phyloP scores from a whole-genome alignment of 1,140 invertebrate genomes.

The Stegodyphus mimosarum region DNA sequence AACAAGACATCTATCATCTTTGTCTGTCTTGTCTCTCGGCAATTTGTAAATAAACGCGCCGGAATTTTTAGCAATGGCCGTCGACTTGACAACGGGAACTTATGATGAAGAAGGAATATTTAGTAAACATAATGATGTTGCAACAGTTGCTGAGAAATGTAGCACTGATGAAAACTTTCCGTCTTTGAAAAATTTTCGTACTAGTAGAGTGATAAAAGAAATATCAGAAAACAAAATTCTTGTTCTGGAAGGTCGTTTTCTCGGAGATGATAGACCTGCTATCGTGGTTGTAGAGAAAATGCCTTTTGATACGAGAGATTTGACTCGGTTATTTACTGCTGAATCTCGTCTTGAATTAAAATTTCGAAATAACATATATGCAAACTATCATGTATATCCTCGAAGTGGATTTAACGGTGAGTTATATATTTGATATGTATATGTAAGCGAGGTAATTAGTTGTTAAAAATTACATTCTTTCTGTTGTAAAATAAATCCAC shows the following conservation, averaged over 20 bases:
- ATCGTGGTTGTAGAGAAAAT: constrained; percentile 45
- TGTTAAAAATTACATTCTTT: too few relatives aligned
- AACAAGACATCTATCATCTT: too few relatives aligned
- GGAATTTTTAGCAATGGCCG: constrained; percentile 27
- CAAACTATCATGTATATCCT: constrained; percentile 45
- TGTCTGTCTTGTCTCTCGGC: too few relatives aligned
- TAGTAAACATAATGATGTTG: constrained; percentile 41
- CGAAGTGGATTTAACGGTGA: constrained; percentile 52
- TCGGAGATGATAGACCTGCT: constrained; percentile 28
- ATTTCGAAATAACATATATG: constrained; percentile 50
- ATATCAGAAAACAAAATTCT: constrained; percentile 18
- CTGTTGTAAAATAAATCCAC: too few relatives aligned
- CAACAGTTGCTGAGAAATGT: constrained; percentile 1
- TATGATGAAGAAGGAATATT: constrained; percentile 53
- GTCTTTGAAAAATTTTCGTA: constrained; percentile 35
- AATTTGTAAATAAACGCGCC: too few relatives aligned
- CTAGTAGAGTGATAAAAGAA: constrained; percentile 41
- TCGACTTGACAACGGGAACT: constrained; percentile 47
- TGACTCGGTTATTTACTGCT: constrained; percentile 18
- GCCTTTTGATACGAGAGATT: constrained; percentile 41
- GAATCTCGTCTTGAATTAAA: constrained; percentile 45
- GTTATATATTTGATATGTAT: too few relatives aligned
- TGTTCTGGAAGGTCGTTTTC: constrained; percentile 44
- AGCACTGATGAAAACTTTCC: not conserved
- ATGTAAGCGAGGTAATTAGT: too few relatives aligned